Percentiles rank a stretch among this genome's conserved stretches.
These are phyloP conservation scores for Vanessa cardui DNA, from an alignment of 2,888 invertebrate species.

Conservation along the genomic window DNA sequence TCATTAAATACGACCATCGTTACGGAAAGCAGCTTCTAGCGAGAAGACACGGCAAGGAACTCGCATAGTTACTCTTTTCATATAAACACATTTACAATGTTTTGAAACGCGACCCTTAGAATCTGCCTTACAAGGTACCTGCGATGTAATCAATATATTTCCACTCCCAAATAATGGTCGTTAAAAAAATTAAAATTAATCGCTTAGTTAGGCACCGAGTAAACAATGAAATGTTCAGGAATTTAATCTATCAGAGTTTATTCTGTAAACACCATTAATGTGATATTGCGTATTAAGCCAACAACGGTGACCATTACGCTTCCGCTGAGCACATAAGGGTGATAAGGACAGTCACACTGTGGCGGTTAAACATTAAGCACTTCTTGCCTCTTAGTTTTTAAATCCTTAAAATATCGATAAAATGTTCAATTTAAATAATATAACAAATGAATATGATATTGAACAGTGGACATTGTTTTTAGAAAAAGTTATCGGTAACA, in stretches of 20 bases:
- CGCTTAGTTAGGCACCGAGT: conserved; percentile 8
- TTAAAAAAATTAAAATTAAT: too few relatives aligned
- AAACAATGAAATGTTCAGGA: conserved; percentile 30
- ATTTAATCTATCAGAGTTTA: conserved; percentile 8
- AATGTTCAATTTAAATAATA: conserved; percentile 23
- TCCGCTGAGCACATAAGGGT: neutral
- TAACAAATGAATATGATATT: conserved; percentile 40
- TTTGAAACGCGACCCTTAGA: too few relatives aligned
- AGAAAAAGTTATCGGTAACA: conserved; percentile 42
- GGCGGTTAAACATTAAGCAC: neutral
- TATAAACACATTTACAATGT: too few relatives aligned
- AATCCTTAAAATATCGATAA: neutral
- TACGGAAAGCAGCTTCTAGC: too few relatives aligned
- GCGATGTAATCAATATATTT: too few relatives aligned
- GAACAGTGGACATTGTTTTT: conserved; percentile 52
- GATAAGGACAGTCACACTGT: neutral
- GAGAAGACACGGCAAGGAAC: too few relatives aligned
- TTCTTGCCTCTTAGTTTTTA: neutral
- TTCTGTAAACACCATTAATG: neutral
- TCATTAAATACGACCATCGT: too few relatives aligned
- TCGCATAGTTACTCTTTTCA: too few relatives aligned
- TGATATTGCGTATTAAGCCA: neutral
- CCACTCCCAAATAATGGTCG: too few relatives aligned
- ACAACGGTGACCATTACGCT: neutral
- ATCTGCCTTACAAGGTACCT: too few relatives aligned